Base-by-base conservation (phyloP, 2,113 vertebrate genomes). In the Circaetus cinerascens region DNA sequence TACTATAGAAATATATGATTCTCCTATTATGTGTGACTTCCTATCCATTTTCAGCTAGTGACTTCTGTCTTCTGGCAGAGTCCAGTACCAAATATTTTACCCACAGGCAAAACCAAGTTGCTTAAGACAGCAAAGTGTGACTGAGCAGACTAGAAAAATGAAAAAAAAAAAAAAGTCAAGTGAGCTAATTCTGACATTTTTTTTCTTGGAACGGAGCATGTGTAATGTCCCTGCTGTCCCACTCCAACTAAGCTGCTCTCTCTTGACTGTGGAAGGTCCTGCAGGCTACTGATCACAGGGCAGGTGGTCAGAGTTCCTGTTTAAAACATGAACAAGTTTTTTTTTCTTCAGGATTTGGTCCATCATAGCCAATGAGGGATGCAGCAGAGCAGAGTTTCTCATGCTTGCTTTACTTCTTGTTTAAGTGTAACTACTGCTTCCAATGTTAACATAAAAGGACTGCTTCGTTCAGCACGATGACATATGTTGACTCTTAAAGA, bases 1-100 rank as follows among this genome's bases (percentile, higher is more conserved):
- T 77, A 66, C 51, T 72, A 95, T 40, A 29, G 90, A 95, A 97
- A 96, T 94, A 68, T 51, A 92, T 34, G 87, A 68, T 88, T 84
- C 86, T 62, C 69, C 93, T 74, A 18, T 71, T 95, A 96, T 77
- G 80, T 79, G 64, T 95, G 88, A 94, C 77, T 98, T 96, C 91
- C 93, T 96, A 91, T 83, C n/a, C 45, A 23, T 90, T 98, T 92
- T 90, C 95, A 95, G 57, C 63, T 64, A 53, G 90, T 96, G 77
- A 79, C 93, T 96, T 96, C 93, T 89, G 90, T 78, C 96, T 94
- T 93, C 91, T 97, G 93, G 55, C 51, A 93, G 84, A 92, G 20
- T 73, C 81, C 82, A 87, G 36, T 60, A 93, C 79, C 87, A 97
- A 90, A 77, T 91, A 90, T 93, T 91, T 95, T 87, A 96, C 63